Base-by-base conservation (phyloP, 2,797 vertebrate species). In the Pseudochirops corinnae region DNA sequence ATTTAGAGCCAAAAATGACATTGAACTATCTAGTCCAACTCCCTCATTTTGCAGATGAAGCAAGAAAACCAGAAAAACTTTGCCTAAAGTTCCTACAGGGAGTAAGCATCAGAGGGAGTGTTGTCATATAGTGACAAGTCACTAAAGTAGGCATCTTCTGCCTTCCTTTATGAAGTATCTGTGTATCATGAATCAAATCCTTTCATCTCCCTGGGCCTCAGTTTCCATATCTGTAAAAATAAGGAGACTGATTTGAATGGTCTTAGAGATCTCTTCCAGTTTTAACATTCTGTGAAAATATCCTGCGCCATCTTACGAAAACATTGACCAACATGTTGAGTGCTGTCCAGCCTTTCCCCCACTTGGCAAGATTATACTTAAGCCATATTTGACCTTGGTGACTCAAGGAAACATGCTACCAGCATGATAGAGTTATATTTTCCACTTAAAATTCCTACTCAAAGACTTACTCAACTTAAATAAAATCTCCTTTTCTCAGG, bases 171-270 rank as follows among this genome's bases (percentile, higher is more conserved):
- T 82, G 55, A 82, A 62, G 58, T 13, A 55, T 16, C 4, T 53
- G 2, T 87, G 33, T 90, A 55, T 60, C 6, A 46, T 57, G 18
- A 74, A 9, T 4, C 39, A 55, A 74, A 39, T 16, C 33, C 82
- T 16, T 82, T 82, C 18, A 82, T 82, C 9, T 82, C 16, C 62
- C 50, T 92, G 82, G 52, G 24, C 31, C 56, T 95, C 52, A 29
- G 26, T 95, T 97, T 95, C 29, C 11, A 62, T 26, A 67, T 91
- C 52, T 93, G 21, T 55, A 95, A 94, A 93, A 93, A 92, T 91
- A 52, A 74, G 31, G 5, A 46, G 10, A 87, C 4, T 50, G 11
- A 24, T 31, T 96, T 96, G 29, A 90, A 82, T 90, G 91, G 90
- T 62, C 53, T 28, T 6, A 53, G 18, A 21, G 46, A 33, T 91